Base-by-base conservation (phyloP, 2,113 vertebrate genomes). In the Upupa epops region DNA sequence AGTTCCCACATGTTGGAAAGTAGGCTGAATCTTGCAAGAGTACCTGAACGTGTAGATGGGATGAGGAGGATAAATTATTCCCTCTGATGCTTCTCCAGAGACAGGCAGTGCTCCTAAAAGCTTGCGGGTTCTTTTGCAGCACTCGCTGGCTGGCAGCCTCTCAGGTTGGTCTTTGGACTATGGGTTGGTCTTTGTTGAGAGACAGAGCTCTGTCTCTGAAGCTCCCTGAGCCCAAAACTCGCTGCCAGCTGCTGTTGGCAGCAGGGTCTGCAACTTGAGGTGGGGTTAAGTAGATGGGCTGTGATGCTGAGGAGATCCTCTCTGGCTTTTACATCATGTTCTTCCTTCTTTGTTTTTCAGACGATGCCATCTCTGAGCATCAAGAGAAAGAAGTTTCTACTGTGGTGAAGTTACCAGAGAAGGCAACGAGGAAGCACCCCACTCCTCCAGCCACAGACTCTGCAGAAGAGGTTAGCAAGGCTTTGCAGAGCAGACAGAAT, bases 381-480 rank as follows among this genome's bases (percentile, higher is more conserved):
- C 45, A 77, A 37, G 73, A 56, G 83, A 80, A 71, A 59, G 95
- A 92, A 79, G 73, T 88, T 96, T 75, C 93, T 86, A 89, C 75
- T 80, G 91, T 65, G 32, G 89, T 95, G 81, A 92, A 60, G 71
- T 59, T 95, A 56, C 96, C 94, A 63, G 42, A 64, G 17, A 73
- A 91, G 59, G 88, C 82, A 81, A 48, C 79, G 90, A 69, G 84
- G 74, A 94, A 69, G 51, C 80, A 66, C 70, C 24, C 95, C 82
- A 95, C 90, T 32, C 36, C 91, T 85, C 72, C 70, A 51, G 46
- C 73, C 75, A 61, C 83, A 20, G 80, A 86, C 14, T 20, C 92
- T 87, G 76, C 91, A 34, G 66, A 79, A 89, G 87, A 97, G 97
- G 97, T 98, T 37, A 97, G 97, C 86, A 24, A 56, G 64, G 25